Evolutionary conservation across 1,140 invertebrate genomes (phyloP).

Genomic region (Drosophila ironensis): DNA sequence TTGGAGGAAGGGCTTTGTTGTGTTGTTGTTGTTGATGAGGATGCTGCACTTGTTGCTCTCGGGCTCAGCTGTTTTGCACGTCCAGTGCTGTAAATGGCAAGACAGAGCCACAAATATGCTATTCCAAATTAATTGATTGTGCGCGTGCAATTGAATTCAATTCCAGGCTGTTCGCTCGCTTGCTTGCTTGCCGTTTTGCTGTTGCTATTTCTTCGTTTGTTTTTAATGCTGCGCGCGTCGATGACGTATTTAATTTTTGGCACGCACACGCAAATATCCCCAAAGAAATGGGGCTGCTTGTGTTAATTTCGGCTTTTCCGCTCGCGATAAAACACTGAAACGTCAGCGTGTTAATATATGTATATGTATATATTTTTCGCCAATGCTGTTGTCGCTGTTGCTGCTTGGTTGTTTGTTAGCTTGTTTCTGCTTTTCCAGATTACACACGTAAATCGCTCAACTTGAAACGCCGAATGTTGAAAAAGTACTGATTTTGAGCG

Average conservation of each 20-base stretch:
- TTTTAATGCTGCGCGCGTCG: constrained; percentile 67
- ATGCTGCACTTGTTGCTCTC: constrained; percentile 47
- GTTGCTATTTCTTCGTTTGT: neutral
- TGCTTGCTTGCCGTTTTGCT: constrained; percentile 10
- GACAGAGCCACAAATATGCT: neutral
- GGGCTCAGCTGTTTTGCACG: constrained; percentile 8
- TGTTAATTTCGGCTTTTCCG: constrained; percentile 44
- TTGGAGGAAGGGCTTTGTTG: constrained; percentile 25
- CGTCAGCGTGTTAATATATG: constrained; percentile 59
- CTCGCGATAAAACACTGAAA: constrained; percentile 52
- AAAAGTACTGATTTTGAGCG: constrained; percentile 68
- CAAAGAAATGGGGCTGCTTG: constrained; percentile 17
- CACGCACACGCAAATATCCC: constrained; percentile 54
- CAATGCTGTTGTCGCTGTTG: neutral
- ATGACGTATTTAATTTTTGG: constrained; percentile 66
- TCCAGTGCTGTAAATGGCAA: constrained; percentile 51
- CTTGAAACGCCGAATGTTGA: constrained; percentile 59
- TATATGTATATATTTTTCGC: too few relatives aligned
- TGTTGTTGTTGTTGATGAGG: constrained; percentile 19
- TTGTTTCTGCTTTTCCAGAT: constrained; percentile 18
- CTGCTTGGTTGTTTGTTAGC: neutral
- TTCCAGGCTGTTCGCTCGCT: constrained; percentile 36
- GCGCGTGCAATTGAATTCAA: constrained; percentile 66
- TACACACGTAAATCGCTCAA: constrained; percentile 51
- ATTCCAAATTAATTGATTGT: too few relatives aligned